A percentile compares a stretch with the other conserved stretches of the same genome.
These are phyloP conservation scores for Tromatobia lineatoria DNA, from an alignment of 2,888 invertebrate genomes.

Conservation along the genomic window DNA sequence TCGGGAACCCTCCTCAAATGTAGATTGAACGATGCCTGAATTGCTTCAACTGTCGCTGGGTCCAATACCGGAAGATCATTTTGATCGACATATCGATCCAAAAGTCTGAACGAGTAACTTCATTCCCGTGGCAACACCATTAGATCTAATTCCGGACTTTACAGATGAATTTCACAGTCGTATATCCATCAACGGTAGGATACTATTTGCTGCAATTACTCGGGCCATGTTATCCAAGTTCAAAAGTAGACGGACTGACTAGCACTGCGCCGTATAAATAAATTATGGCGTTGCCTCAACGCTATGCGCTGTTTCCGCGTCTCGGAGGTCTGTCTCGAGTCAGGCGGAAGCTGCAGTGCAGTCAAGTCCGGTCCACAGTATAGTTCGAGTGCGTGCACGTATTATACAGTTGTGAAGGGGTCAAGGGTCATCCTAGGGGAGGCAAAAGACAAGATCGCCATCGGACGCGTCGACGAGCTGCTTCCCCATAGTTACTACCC, in stretches of 20 bases:
- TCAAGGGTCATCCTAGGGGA: slow-evolving; percentile 60
- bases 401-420: slow-evolving; percentile 40
- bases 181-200: neutral
- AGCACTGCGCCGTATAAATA: slow-evolving; percentile 3
- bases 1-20: too few relatives aligned
- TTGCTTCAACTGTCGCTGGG: too few relatives aligned
- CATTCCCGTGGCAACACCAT: too few relatives aligned
- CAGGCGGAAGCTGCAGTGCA: slow-evolving; percentile 13
- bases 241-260: slow-evolving; percentile 1
- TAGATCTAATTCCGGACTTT: neutral
- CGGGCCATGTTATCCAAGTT: neutral
- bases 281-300: slow-evolving; percentile 11
- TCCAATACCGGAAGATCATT: too few relatives aligned
- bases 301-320: slow-evolving; percentile 8
- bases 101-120: too few relatives aligned
- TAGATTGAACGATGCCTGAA: too few relatives aligned
- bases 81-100: too few relatives aligned
- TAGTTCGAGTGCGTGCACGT: slow-evolving; percentile 27
- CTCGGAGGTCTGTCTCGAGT: slow-evolving; percentile 23
- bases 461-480: slow-evolving; percentile 38
- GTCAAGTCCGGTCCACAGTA: slow-evolving; percentile 1
- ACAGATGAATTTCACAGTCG: neutral
- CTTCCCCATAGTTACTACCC: slow-evolving; percentile 12
- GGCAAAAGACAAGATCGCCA: slow-evolving; percentile 60
- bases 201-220: slow-evolving; percentile 1